Conservation (phyloP, 1,140 invertebrate genomes). For the Psix sp. region DNA sequence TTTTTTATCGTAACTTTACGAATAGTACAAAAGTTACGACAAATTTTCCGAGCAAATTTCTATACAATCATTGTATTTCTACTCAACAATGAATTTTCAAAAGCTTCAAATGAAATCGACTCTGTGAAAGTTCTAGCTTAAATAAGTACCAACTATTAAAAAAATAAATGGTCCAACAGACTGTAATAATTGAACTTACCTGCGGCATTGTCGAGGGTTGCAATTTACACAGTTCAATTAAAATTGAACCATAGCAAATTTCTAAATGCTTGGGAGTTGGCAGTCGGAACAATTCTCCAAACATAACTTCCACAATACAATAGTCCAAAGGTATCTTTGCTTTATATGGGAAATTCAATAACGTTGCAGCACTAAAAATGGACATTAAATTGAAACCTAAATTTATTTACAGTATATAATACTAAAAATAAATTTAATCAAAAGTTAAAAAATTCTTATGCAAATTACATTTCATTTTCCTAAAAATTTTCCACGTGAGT, state of each 20-base stretch:
- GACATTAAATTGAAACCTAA: too few species aligned
- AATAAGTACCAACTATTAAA: too few species aligned
- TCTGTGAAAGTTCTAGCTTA: too few species aligned
- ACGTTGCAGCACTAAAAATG: constrained; percentile 86
- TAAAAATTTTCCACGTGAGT: too few species aligned
- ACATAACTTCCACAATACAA: constrained; percentile 98
- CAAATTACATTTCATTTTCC: too few species aligned
- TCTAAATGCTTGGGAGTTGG: constrained; percentile 92
- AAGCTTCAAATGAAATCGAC: too few species aligned
- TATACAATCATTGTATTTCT: too few species aligned
- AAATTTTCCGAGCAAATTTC: too few species aligned
- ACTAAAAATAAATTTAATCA: constrained; percentile 15
- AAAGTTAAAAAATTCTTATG: neutral
- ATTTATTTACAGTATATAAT: constrained; percentile 30
- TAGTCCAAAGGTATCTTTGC: constrained; percentile 97
- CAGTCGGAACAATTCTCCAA: constrained; percentile 95
- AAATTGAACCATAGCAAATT: constrained; percentile 95
- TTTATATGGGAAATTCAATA: constrained; percentile 95
- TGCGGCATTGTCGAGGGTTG: constrained; percentile 98
- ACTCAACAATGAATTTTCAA: too few species aligned
- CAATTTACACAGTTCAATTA: constrained; percentile 98
- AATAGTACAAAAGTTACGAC: too few species aligned
- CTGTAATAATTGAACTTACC: constrained; percentile 77
- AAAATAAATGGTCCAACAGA: too few species aligned
- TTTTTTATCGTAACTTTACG: too few species aligned